Evolutionary conservation across 2,113 vertebrate genomes (phyloP).

Genomic region (Neofelis nebulosa): DNA sequence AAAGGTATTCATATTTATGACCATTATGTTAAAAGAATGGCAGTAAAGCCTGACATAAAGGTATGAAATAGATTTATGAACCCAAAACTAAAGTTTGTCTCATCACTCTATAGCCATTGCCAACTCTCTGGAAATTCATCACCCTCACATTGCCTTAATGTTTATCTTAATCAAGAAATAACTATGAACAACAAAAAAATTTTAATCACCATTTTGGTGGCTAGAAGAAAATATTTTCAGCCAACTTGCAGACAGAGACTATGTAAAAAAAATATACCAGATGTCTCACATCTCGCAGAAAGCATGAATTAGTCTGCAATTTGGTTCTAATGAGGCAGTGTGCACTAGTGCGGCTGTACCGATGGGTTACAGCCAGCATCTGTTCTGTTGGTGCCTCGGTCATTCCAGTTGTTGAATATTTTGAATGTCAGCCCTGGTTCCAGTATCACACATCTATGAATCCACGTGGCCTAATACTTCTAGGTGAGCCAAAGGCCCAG

Average conservation of each 20-base stretch:
- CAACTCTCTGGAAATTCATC: neutral
- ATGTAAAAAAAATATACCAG: neutral
- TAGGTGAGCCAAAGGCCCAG: neutral
- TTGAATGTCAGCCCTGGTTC: neutral
- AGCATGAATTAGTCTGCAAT: neutral
- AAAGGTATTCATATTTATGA: neutral
- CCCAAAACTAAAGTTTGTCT: constrained; percentile 15
- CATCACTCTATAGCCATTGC: neutral
- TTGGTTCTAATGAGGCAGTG: neutral
- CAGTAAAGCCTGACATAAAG: neutral
- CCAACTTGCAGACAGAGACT: neutral
- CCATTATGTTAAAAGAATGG: neutral
- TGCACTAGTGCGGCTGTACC: neutral
- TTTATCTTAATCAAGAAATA: constrained; percentile 8
- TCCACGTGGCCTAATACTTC: neutral
- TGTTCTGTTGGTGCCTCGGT: neutral
- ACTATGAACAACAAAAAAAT: neutral
- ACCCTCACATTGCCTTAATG: neutral
- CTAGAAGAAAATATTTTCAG: neutral
- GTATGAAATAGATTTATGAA: neutral
- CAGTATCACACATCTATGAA: neutral
- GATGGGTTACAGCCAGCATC: neutral
- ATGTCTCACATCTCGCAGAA: neutral
- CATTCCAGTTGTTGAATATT: neutral
- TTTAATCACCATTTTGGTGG: neutral